Base-by-base conservation (phyloP, 2,113 vertebrate genomes). In the Dasyprocta punctata region DNA sequence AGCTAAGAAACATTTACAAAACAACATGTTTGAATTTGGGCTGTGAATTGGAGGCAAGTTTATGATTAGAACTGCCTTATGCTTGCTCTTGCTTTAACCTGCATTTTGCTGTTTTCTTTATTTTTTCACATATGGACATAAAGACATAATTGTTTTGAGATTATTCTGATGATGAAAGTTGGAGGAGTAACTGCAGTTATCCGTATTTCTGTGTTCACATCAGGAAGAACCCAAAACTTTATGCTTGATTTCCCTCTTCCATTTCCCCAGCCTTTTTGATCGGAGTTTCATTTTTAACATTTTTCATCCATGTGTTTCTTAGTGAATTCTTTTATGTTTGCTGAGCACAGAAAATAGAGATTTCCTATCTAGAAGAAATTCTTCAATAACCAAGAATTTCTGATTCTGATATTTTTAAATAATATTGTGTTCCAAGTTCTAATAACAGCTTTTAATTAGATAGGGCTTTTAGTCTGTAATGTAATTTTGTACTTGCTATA, bases 161-260 rank as follows among this genome's bases (percentile, higher is more conserved):
- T 92, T 83, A 38, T 91, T 96, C 84, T 86, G 73, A 91, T 67
- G 41, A 86, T 87, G 26, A 96, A 83, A 47, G 7, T 61, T 89
- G 56, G 20, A 82, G 26, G 30, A 58, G 85, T 82, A 89, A 58
- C 56, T 81, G 44, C 36, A 84, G 8, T 88, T 77, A 61, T 12
- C 93, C 54, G 12, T 89, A 60, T 89, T 96, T 41, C 33, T 86
- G 28, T 89, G 54, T 87, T 84, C 56, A 84, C 3, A 26, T 30
- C 22, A 82, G 0, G 38, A 71, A 94, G 67, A 95, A 82, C 44
- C 10, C 38, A 82, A 94, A 86, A 58, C 44, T 61, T 96, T 49
- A 61, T 85, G 10, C 86, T 96, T 41, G 30, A 3, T 77, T 30
- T 82, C 44, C 63, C 7, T 56, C 1, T 60, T 26, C 11, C 26